phyloP scores from a whole-genome alignment of 1,140 invertebrate genomes.

The Lordiphosa stackelbergi region DNA sequence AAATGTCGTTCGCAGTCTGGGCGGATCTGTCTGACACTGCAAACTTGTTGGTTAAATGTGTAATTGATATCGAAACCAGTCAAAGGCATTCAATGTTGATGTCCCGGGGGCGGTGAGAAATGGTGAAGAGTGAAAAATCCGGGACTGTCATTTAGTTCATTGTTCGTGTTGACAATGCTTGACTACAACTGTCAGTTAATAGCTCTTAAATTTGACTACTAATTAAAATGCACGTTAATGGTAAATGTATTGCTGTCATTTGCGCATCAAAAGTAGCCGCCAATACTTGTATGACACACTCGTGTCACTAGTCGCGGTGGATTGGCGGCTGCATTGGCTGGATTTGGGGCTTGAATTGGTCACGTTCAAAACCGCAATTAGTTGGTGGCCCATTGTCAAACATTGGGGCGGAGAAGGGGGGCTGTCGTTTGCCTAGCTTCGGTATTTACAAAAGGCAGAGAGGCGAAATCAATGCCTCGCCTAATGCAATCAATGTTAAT shows the following conservation, averaged over 20 bases:
- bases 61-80: constrained; percentile 63
- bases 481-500: constrained; percentile 75
- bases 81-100: constrained; percentile 42
- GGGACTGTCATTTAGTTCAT: constrained; percentile 9
- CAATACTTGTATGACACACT: constrained; percentile 5
- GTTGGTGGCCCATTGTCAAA: constrained; percentile 53
- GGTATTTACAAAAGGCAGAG: constrained; percentile 62
- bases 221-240: constrained; percentile 68
- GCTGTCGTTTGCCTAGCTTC: constrained; percentile 24
- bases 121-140: not conserved
- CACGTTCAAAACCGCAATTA: constrained; percentile 69
- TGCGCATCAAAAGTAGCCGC: constrained; percentile 3
- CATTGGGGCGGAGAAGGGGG: constrained; percentile 1
- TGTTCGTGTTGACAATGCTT: not conserved
- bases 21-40: constrained; percentile 14
- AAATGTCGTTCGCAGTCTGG: constrained; percentile 43
- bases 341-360: constrained; percentile 26
- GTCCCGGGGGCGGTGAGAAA: constrained; percentile 22
- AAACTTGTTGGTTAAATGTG: constrained; percentile 58
- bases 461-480: constrained; percentile 58
- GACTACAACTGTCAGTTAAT: constrained; percentile 5
- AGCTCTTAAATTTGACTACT: constrained; percentile 37
- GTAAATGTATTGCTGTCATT: constrained; percentile 37
- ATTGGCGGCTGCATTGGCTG: not conserved
- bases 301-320: not conserved